phyloP scores from a whole-genome alignment of 1,140 invertebrate genomes.

The Drosophila dunni region DNA sequence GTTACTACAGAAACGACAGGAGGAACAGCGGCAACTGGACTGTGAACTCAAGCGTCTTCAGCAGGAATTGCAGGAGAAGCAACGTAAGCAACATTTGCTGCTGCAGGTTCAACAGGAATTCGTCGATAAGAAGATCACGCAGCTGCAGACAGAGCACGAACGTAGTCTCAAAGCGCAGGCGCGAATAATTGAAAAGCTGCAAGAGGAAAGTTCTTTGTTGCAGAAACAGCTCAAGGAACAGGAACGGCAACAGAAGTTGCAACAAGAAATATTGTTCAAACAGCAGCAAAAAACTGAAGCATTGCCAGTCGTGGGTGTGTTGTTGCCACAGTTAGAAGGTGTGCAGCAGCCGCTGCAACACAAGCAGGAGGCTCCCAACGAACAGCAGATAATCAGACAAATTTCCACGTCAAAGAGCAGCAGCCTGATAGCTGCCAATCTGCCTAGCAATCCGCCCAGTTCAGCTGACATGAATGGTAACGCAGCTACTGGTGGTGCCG shows the following conservation, averaged over 20 bases:
- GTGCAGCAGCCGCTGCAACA: not conserved
- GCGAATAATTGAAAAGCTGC: constrained; percentile 16
- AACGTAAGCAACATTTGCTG: constrained; percentile 14
- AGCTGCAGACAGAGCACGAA: constrained; percentile 38
- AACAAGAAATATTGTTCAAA: not conserved
- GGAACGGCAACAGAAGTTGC: constrained; percentile 8
- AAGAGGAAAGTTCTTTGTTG: constrained; percentile 20
- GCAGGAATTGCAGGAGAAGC: constrained; percentile 22
- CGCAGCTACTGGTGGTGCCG: constrained; percentile 12
- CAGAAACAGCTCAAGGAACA: constrained; percentile 17
- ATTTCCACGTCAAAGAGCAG: not conserved
- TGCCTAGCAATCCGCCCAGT: not conserved
- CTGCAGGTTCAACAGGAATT: constrained; percentile 12
- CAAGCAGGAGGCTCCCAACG: not conserved
- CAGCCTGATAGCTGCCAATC: not conserved
- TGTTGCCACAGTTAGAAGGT: not conserved
- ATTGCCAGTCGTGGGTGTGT: not conserved
- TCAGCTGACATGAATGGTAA: constrained; percentile 30
- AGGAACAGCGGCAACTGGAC: not conserved
- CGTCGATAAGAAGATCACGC: constrained; percentile 5
- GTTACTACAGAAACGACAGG: constrained; percentile 19
- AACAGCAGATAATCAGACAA: not conserved
- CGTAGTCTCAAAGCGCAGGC: constrained; percentile 1
- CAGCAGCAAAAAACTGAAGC: not conserved
- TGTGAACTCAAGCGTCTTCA: not conserved